Conservation (phyloP, 2,888 invertebrate genomes). For the Dichetophora obliterata region DNA sequence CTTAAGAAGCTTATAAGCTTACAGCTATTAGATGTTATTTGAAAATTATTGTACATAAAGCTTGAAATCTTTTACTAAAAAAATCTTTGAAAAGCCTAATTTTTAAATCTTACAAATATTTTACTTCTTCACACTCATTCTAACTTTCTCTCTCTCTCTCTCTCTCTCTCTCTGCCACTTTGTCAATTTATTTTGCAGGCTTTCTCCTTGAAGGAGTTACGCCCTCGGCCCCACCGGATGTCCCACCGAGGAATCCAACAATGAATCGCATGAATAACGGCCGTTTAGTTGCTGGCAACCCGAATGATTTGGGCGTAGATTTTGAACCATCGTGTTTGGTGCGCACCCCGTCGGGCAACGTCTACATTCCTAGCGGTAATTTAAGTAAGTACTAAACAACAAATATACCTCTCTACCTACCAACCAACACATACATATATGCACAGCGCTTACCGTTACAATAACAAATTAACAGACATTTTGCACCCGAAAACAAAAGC, state of each 20-base stretch:
- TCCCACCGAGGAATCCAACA: constrained; percentile 91
- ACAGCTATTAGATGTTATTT: too few relatives aligned
- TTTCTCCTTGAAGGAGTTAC: constrained; percentile 87
- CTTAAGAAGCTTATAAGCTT: too few relatives aligned
- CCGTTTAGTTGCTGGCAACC: constrained; percentile 86
- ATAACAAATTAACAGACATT: constrained; percentile 4
- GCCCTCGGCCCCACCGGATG: constrained; percentile 82
- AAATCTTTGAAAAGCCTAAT: too few relatives aligned
- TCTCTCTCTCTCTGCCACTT: background rate
- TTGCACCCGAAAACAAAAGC: background rate
- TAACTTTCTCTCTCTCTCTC: too few relatives aligned
- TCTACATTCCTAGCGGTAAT: constrained; percentile 90
- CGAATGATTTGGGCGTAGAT: constrained; percentile 80
- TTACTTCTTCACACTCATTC: too few relatives aligned
- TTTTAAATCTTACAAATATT: too few relatives aligned
- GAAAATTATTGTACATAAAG: too few relatives aligned
- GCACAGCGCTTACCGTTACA: background rate
- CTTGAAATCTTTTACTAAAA: too few relatives aligned
- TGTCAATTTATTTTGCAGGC: constrained; percentile 75
- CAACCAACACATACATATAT: background rate
- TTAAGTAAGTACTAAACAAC: constrained; percentile 71
- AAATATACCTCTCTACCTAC: background rate
- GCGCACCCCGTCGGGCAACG: constrained; percentile 91
- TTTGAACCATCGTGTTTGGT: constrained; percentile 93
- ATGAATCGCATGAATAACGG: constrained; percentile 94